Base-by-base conservation (phyloP, 2,888 invertebrate species). In the Pammene fasciana region DNA sequence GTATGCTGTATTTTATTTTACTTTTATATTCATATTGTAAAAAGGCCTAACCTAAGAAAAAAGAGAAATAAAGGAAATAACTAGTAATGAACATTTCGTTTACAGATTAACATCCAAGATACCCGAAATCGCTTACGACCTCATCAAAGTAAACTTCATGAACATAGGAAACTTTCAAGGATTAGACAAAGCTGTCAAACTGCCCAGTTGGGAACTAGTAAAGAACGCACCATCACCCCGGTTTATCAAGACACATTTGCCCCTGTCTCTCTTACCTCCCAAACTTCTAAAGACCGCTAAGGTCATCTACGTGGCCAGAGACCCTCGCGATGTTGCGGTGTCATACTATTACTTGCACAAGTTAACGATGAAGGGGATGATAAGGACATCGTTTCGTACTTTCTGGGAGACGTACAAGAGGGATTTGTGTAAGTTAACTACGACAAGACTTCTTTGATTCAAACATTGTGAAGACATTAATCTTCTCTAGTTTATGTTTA, bases 311-410 rank as follows among this genome's bases (percentile, higher is more conserved):
- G 94, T 96, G 0, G 94, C 94, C 0, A 93, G 96, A 75, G 95
- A 96, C 79, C 95, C 96, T 0, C 94, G 96, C 75, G 96, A 96
- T 79, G 94, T 95, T 0, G 93, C 94, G 2, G 94, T 96, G 0
- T 96, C 96, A 0, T 95, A 94, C 76, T 96, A 93, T 79, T 95
- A 95, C 79, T 94, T 96, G 68, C 94, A 94, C 76, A 94, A 93
- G 72, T 89, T 95, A 77, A 84, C 95, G 41, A 88, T 65, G 0
- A 89, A 86, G 66, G 76, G 93, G 59, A 87, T 94, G 0, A 92
- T 94, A 76, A 87, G 85, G 16, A 93, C 94, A 0, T 88, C 86
- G 7, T 93, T 95, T 71, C 85, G 89, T 0, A 86, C 93, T 48
- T 95, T 95, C 78, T 94, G 94, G 85, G 93, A 94, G 26, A 91